phyloP scores from a whole-genome alignment of 2,797 vertebrate species.

The Gadopsis bispinosus region DNA sequence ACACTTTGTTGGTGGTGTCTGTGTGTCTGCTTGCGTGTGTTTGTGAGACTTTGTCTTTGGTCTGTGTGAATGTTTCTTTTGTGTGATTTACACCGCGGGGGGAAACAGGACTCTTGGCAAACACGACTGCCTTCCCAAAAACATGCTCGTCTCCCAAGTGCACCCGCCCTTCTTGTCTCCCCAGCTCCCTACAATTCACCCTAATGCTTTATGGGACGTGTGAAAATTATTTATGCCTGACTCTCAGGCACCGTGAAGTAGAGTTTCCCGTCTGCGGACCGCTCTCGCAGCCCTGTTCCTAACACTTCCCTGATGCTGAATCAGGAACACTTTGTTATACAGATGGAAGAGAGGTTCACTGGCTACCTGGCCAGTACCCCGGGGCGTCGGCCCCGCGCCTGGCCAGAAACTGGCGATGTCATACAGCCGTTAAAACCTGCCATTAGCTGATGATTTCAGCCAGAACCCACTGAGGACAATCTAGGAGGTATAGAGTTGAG shows the following conservation, averaged over 20 bases:
- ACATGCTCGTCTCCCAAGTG: constrained; percentile 47
- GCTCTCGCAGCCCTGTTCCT: constrained; percentile 34
- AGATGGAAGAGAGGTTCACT: constrained; percentile 31
- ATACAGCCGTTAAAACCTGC: constrained; percentile 37
- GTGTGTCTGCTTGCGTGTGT: neutral
- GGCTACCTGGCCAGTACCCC: constrained; percentile 27
- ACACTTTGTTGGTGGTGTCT: neutral
- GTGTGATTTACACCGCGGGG: constrained; percentile 49
- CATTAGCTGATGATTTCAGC: constrained; percentile 44
- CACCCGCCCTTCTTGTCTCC: constrained; percentile 11
- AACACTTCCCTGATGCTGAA: constrained; percentile 50
- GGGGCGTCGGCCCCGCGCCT: neutral
- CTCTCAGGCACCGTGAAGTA: constrained; percentile 27
- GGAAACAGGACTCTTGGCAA: constrained; percentile 42
- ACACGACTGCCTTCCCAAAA: constrained; percentile 44
- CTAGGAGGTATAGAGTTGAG: constrained; percentile 15
- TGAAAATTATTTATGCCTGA: constrained; percentile 76
- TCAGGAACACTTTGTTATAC: constrained; percentile 30
- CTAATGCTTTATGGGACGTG: constrained; percentile 65
- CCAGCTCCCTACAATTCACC: constrained; percentile 66
- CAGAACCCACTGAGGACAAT: constrained; percentile 20
- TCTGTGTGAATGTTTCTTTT: constrained; percentile 5
- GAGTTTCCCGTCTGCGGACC: constrained; percentile 53
- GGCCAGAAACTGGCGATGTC: constrained; percentile 49
- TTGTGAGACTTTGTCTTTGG: constrained; percentile 6